Evolutionary conservation across 2,113 vertebrate species (phyloP), one percentile per base, ranked within the genome.

Genomic region (Melanerpes aurifrons): DNA sequence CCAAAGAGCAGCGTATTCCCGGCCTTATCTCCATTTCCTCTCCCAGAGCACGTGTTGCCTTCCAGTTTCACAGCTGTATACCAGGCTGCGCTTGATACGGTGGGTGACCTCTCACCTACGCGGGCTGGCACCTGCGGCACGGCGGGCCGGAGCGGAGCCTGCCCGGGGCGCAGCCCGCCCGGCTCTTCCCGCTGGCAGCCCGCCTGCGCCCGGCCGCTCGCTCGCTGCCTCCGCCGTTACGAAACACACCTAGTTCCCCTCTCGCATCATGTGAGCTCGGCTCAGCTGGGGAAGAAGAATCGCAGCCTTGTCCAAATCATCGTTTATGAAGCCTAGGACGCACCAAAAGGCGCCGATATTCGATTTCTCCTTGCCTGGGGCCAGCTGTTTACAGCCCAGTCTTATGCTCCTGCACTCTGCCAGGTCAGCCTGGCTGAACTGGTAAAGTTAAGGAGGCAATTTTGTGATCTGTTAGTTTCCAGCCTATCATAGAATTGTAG

Each of bases 31-130:
- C 35, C 12, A 2, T 29, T 81, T 66, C 61, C 86, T 35, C 50
- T 50, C 31, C 0, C 3, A 62, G 54, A 28, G 9, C 1, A 2
- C 12, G 2, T 0, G 16, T 25, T 45, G 87, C 83, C 62, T 58
- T 58, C 64, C 67, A 4, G 53, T 1, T 57, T 11, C 6, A 28
- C 90, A 72, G 73, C 90, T 17, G 21, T 19, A 45, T 3, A 50
- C 87, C 96, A 95, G 95, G 76, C 89, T 94, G 81, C 9, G 83
- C 89, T 82, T 94, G 8, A 8, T 29, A 62, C 90, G 5, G 4
- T 15, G 24, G 74, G 76, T 25, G 54, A 81, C 75, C 87, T 79
- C 92, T 69, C 37, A 21, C 81, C 84, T 70, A 84, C 82, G 8
- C 18, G 56, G 72, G 72, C 54, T 1, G 22, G 86, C 91, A 93